Evolutionary conservation across 2,888 invertebrate genomes (phyloP), one percentile per base, ranked within the genome.

Genomic region (Crepidodera aurea): DNA sequence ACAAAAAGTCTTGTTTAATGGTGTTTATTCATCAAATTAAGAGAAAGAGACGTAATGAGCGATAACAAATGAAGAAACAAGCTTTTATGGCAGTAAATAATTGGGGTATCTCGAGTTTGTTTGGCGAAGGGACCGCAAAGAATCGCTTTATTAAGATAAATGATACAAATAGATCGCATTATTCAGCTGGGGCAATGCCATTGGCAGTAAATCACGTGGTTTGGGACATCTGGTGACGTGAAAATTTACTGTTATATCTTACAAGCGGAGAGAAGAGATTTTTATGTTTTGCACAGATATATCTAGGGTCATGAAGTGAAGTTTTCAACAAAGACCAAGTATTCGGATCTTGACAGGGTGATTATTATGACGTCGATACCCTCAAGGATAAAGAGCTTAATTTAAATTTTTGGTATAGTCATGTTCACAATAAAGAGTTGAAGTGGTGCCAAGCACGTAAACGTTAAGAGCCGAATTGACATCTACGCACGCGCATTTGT

Each of bases 11-110:
- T 56, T 27, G 37, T 48, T 48, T 37, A 27, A 50, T 27, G 27
- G 1, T 60, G 59, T 62, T 58, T 64, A 60, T 55, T 66, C 62
- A 62, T 62, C 60, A 64, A 64, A 66, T 68, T 66, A 65, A 66
- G 56, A 46, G 63, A 51, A 62, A 58, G 61, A 58, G 63, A 62
- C 66, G 61, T 55, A 69, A 69, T 69, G 56, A 67, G 62, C 60
- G 66, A 64, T 69, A 70, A 70, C 69, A 69, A 71, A 69, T 71
- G 68, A 68, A 71, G 68, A 68, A 71, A 69, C 69, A 68, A 71
- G 69, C 69, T 67, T 64, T 67, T 68, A 69, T 71, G 71, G 64
- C 71, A 69, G 68, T 71, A 71, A 71, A 71, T 71, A 71, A 71
- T 71, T 71, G 69, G 69, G 65, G 68, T 66, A 63, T 61, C 62